A percentile compares a stretch with the other conserved stretches of the same genome.
phyloP scores from a whole-genome alignment of 2,888 invertebrate genomes.

The Tenthredo amoena region DNA sequence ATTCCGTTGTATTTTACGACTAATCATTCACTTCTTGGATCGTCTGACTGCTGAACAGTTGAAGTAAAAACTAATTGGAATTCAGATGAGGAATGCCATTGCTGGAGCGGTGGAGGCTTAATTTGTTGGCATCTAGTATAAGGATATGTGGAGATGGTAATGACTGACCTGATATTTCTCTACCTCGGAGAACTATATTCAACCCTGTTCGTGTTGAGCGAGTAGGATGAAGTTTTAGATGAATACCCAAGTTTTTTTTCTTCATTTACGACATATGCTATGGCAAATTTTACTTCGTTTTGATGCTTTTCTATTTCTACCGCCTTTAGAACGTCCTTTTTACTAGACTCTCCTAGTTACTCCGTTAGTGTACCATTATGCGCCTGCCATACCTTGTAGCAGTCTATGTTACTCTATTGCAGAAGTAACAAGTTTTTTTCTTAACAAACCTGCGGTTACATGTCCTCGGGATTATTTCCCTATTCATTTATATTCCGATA shows the following conservation, averaged over 20 bases:
- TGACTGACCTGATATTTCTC: slow-evolving; percentile 11
- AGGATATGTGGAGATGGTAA: slow-evolving; percentile 25
- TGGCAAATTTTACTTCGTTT: not conserved
- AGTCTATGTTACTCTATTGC: not conserved
- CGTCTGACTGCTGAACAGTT: not conserved
- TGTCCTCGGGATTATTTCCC: not conserved
- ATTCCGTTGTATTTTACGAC: not conserved
- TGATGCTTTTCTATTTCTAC: not conserved
- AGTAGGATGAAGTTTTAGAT: not conserved
- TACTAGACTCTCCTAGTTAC: not conserved
- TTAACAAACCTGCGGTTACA: not conserved
- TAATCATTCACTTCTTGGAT: not conserved
- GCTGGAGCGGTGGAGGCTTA: not conserved
- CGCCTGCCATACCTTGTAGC: not conserved
- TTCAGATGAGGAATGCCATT: slow-evolving; percentile 34
- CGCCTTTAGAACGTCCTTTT: slow-evolving; percentile 4
- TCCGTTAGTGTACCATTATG: slow-evolving; percentile 12
- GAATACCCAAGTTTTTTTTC: not conserved
- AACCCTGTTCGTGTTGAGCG: not conserved
- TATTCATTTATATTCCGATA: not conserved
- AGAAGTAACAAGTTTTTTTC: not conserved
- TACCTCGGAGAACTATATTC: not conserved
- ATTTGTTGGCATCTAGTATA: not conserved
- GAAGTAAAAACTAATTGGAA: not conserved
- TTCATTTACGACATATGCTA: not conserved